phyloP scores from a whole-genome alignment of 2,797 vertebrate species.

The Gobio occitaniae region DNA sequence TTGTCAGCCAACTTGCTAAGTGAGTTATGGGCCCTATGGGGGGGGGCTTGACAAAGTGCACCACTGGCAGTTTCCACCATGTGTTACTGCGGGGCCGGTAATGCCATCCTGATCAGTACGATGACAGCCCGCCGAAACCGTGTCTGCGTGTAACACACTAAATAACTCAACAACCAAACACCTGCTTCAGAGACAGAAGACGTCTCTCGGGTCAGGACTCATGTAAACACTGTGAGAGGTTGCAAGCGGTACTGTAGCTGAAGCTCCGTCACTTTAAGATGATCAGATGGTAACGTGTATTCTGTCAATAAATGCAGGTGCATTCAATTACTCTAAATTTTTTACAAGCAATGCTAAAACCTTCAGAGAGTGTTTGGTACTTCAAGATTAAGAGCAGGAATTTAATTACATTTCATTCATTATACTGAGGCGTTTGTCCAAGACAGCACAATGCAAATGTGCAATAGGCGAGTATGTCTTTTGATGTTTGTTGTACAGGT shows the following conservation, averaged over 20 bases:
- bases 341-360: slow-evolving; percentile 24
- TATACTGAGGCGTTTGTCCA: slow-evolving; percentile 3
- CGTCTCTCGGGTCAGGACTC: slow-evolving; percentile 39
- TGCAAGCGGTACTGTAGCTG: slow-evolving; percentile 3
- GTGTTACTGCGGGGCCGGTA: slow-evolving; percentile 73
- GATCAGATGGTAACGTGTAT: slow-evolving; percentile 37
- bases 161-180: slow-evolving; percentile 68
- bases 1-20: slow-evolving; percentile 79
- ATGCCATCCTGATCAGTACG: slow-evolving; percentile 74
- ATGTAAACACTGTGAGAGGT: slow-evolving; percentile 22
- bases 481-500: neutral
- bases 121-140: slow-evolving; percentile 70
- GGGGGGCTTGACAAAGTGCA: slow-evolving; percentile 75
- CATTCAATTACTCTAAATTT: slow-evolving; percentile 39
- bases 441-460: slow-evolving; percentile 29
- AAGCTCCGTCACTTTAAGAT: slow-evolving; percentile 15
- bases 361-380: slow-evolving; percentile 34
- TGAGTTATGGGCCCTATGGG: slow-evolving; percentile 79
- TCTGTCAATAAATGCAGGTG: slow-evolving; percentile 40
- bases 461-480: slow-evolving; percentile 11
- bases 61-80: slow-evolving; percentile 77
- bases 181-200: slow-evolving; percentile 48
- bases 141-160: slow-evolving; percentile 48
- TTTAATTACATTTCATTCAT: slow-evolving; percentile 43
- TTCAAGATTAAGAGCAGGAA: slow-evolving; percentile 41